Evolutionary conservation across 2,888 invertebrate genomes (phyloP).

Genomic region (Trissoscelio sp.): DNA sequence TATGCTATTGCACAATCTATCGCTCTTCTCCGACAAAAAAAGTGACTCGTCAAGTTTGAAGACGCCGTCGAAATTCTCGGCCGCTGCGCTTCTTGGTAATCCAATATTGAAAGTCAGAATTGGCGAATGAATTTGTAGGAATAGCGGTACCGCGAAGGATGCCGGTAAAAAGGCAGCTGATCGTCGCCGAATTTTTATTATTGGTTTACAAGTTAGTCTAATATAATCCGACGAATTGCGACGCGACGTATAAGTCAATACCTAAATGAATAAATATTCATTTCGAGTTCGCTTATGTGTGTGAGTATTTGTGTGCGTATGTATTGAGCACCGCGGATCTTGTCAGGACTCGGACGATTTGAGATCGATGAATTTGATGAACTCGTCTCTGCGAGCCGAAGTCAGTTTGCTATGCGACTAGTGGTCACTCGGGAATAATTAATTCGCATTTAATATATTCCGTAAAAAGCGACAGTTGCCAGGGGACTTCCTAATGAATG

Average conservation of each 20-base stretch:
- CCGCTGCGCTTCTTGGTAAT: conserved; percentile 72
- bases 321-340: conserved; percentile 10
- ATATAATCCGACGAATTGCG: conserved; percentile 1
- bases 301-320: no score
- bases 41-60: conserved; percentile 28
- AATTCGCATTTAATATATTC: conserved; percentile 71
- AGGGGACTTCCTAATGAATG: conserved; percentile 69
- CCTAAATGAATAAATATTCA: conserved; percentile 55
- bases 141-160: conserved; percentile 21
- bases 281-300: conserved; percentile 6
- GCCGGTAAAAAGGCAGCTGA: conserved; percentile 20
- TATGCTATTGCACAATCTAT: conserved; percentile 78
- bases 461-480: conserved; percentile 69
- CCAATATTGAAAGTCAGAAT: conserved; percentile 68
- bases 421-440: conserved; percentile 66
- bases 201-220: conserved; percentile 36
- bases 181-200: conserved; percentile 12
- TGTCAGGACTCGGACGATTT: conserved; percentile 23
- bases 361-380: conserved; percentile 64
- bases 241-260: conserved; percentile 20
- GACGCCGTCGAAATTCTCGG: conserved; percentile 35
- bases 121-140: conserved; percentile 67
- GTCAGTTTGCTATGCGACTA: conserved; percentile 19
- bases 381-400: conserved; percentile 43
- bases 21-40: conserved; percentile 79